Conservation (phyloP, 2,888 invertebrate genomes). For the Cryptus armator region DNA sequence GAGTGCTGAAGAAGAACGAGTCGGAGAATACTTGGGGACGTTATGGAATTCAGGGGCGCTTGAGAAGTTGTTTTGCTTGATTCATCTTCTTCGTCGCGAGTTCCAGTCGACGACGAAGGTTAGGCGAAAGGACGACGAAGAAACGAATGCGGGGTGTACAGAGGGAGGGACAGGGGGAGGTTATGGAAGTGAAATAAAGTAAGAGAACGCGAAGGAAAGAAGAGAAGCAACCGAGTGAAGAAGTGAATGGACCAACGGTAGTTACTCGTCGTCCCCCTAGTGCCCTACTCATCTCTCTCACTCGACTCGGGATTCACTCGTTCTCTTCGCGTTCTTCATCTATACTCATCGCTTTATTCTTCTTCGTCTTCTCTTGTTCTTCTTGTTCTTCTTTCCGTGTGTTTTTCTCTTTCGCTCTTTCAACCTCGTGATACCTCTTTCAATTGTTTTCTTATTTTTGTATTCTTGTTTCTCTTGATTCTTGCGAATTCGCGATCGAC, state of each 20-base stretch:
- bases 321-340: conserved; percentile 64
- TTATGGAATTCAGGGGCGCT: conserved; percentile 72
- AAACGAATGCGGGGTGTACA: conserved; percentile 50
- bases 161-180: conserved; percentile 52
- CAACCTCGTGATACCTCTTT: neutral
- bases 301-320: conserved; percentile 60
- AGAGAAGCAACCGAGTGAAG: conserved; percentile 75
- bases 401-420: conserved; percentile 53
- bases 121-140: conserved; percentile 68
- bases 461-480: neutral
- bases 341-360: conserved; percentile 64
- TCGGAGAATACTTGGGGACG: conserved; percentile 48
- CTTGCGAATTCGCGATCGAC: neutral
- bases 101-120: conserved; percentile 24
- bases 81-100: conserved; percentile 44
- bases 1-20: conserved; percentile 69
- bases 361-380: conserved; percentile 63
- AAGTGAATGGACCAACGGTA: conserved; percentile 81
- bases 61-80: conserved; percentile 74
- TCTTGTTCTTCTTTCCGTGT: conserved; percentile 62
- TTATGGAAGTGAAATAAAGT: conserved; percentile 40
- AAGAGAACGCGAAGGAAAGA: neutral
- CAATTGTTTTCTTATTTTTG: neutral
- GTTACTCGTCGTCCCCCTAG: conserved; percentile 72
- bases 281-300: conserved; percentile 72